Evolutionary conservation across 64 coral and sea anemone species (phyloP), one percentile per base, ranked within the genome.

Genomic region (Actinia tenebrosa): DNA sequence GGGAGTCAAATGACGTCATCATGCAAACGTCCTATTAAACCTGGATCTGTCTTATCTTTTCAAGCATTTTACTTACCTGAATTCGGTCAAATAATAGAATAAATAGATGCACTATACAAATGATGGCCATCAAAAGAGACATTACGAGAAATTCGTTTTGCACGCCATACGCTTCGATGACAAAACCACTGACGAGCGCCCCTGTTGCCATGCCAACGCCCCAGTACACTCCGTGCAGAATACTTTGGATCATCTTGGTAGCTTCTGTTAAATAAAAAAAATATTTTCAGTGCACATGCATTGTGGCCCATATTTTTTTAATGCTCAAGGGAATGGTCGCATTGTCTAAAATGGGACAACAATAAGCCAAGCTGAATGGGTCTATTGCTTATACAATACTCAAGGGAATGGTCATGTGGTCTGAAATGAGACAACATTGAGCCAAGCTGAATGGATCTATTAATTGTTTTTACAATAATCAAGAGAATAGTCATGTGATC

Each of bases 191-290:
- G 88, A 96, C 52, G 54, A 68, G 82, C 69, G 91, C 81, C 47
- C 94, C 94, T 47, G 91, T 23, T 63, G 91, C 94, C 94, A 96
- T 96, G 20, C 91, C 94, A 19, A 96, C 64, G 4, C 94, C 94
- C 94, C 94, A 96, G 86, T 96, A 96, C 19, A 87, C 71, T 22
- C 94, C 94, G 45, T 96, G 94, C 16, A 96, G 88, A 72, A 96
- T 96, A 64, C 91, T 96, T 82, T 96, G 94, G 45, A 96, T 78
- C 86, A 92, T 93, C 7, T 80, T 83, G 42, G 85, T 55, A 55
- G 94, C 91, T 53, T 93, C 94, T 96, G 79, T 22, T 75, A 42
- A 42, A 75, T 22, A 19, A 66, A 22, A 8, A 8, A 50, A 50
- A 50, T 5, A 19, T 6, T 66, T 18, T 66, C 11, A 66, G 17